Evolutionary conservation across 2,113 vertebrate species (phyloP).

Genomic region (Machaerirhynchus nigripectus): DNA sequence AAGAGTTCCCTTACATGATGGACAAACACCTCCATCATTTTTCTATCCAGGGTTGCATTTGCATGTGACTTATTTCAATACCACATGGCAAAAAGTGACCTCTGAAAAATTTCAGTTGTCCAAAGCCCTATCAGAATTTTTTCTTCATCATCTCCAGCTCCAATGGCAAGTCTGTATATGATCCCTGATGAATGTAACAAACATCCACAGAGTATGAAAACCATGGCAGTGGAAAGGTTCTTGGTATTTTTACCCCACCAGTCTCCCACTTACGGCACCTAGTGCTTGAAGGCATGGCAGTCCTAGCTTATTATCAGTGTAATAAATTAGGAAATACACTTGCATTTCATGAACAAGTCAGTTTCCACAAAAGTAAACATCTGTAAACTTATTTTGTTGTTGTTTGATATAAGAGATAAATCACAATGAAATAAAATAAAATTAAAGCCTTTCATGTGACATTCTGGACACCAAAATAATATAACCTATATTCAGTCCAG

Average conservation of each 20-base stretch:
- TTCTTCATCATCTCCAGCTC: background rate
- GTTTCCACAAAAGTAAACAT: background rate
- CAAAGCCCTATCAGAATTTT: background rate
- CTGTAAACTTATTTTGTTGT: background rate
- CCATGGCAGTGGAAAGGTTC: background rate
- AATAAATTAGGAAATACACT: background rate
- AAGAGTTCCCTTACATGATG: background rate
- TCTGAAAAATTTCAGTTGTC: background rate
- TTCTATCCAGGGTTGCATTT: background rate
- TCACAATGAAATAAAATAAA: background rate
- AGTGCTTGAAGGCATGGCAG: rapidly evolving
- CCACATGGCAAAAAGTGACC: background rate
- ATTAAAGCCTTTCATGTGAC: background rate
- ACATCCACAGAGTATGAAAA: background rate
- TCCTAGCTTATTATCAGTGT: background rate
- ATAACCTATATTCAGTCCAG: background rate
- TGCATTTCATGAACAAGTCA: background rate
- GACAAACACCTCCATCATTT: background rate
- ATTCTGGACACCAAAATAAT: background rate
- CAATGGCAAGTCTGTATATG: background rate
- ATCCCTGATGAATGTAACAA: background rate
- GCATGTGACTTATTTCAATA: background rate
- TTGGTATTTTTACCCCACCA: background rate
- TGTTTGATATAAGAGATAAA: background rate
- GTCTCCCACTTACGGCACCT: background rate